These are phyloP conservation scores for Rhabdornis inornatus DNA, from an alignment of 2,113 vertebrate genomes.

Conservation along the genomic window DNA sequence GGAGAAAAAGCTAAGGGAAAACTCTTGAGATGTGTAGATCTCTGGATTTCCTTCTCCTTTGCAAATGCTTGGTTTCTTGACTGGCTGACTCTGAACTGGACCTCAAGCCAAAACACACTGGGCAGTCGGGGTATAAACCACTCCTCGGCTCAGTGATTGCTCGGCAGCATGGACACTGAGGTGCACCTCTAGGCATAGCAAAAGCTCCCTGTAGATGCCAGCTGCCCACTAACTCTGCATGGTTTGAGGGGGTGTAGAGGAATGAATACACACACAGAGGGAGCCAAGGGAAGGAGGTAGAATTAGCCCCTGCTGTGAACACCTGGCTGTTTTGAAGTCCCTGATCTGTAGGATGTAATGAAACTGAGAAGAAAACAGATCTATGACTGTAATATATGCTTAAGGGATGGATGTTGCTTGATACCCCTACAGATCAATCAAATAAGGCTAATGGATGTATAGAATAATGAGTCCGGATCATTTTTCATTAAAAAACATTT, in stretches of 20 bases:
- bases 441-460: background rate
- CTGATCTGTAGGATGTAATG: background rate
- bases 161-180: rapidly evolving
- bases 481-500: background rate
- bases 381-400: background rate
- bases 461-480: background rate
- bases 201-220: background rate
- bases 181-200: background rate
- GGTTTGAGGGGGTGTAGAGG: background rate
- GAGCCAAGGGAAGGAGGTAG: background rate
- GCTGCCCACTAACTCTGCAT: background rate
- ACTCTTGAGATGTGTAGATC: background rate
- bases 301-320: background rate
- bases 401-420: background rate
- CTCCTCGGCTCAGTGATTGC: rapidly evolving
- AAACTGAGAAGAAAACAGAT: background rate
- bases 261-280: background rate
- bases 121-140: background rate
- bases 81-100: background rate
- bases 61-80: background rate
- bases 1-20: background rate
- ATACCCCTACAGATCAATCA: background rate
- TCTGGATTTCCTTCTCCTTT: background rate
- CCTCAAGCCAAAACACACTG: background rate
- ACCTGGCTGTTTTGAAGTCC: background rate